These are phyloP conservation scores for Tadarida brasiliensis DNA, from an alignment of 2,797 vertebrate species.

Conservation along the genomic window DNA sequence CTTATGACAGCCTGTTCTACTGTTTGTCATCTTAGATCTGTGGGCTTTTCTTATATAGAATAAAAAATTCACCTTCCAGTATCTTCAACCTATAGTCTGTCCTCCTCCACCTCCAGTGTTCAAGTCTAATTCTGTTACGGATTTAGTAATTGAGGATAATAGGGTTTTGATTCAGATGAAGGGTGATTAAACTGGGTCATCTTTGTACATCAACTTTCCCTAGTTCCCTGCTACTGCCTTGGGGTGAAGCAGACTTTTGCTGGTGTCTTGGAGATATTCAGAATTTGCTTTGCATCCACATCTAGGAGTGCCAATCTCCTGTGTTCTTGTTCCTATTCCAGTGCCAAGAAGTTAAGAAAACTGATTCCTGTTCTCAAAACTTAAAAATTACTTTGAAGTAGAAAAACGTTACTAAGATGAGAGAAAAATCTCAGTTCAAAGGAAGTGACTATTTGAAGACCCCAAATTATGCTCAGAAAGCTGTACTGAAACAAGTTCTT, in stretches of 20 bases:
- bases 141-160: background rate
- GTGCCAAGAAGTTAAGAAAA: background rate
- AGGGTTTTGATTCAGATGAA: background rate
- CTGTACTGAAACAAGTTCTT: background rate
- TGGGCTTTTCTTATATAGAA: background rate
- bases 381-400: background rate
- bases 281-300: background rate
- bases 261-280: background rate
- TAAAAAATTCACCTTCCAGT: background rate
- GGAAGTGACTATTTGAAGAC: background rate
- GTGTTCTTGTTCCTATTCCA: background rate
- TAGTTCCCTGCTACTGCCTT: background rate
- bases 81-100: background rate
- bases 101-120: background rate
- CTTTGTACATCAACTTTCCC: background rate
- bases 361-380: background rate
- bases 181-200: background rate
- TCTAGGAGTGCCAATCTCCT: background rate
- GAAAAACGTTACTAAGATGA: background rate
- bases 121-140: background rate
- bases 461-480: background rate
- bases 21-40: background rate
- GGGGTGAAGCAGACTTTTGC: background rate
- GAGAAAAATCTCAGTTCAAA: background rate
- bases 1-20: background rate